Percentiles rank a stretch among this genome's conserved stretches.
These are phyloP conservation scores for Arrhopalites spinosus DNA, from an alignment of 2,888 invertebrate species.

Conservation along the genomic window DNA sequence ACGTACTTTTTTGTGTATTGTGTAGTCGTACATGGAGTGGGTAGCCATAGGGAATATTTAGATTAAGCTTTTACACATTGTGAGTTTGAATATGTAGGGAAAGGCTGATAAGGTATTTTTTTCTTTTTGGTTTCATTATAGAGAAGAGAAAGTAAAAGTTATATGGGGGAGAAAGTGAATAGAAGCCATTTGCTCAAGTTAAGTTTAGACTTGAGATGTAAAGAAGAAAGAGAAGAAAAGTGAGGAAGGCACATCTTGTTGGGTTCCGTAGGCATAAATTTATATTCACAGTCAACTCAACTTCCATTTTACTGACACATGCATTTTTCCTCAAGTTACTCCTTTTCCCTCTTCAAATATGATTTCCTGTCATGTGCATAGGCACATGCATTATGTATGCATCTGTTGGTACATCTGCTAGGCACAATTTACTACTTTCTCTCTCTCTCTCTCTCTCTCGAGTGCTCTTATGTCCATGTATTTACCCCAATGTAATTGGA, in stretches of 20 bases:
- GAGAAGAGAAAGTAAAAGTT: too few relatives aligned
- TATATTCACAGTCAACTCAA: constrained; percentile 5
- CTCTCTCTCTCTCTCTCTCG: background rate
- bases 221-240: too few relatives aligned
- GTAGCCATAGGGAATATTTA: too few relatives aligned
- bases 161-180: too few relatives aligned
- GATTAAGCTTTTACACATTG: too few relatives aligned
- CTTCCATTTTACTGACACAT: constrained; percentile 7
- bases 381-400: constrained; percentile 7
- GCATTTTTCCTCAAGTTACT: constrained; percentile 3
- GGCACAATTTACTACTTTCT: background rate
- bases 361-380: constrained; percentile 14
- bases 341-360: background rate
- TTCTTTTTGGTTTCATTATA: too few relatives aligned
- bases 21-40: too few relatives aligned
- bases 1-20: too few relatives aligned
- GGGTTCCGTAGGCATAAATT: background rate
- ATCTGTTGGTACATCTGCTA: background rate
- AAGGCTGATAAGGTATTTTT: background rate
- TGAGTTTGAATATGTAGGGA: background rate
- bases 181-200: too few relatives aligned
- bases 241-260: too few relatives aligned
- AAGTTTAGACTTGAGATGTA: too few relatives aligned
- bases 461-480: background rate
- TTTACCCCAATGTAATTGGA: too few relatives aligned